Base-by-base conservation (phyloP, 2,888 invertebrate species). In the Hermaeophaga mercurialis region DNA sequence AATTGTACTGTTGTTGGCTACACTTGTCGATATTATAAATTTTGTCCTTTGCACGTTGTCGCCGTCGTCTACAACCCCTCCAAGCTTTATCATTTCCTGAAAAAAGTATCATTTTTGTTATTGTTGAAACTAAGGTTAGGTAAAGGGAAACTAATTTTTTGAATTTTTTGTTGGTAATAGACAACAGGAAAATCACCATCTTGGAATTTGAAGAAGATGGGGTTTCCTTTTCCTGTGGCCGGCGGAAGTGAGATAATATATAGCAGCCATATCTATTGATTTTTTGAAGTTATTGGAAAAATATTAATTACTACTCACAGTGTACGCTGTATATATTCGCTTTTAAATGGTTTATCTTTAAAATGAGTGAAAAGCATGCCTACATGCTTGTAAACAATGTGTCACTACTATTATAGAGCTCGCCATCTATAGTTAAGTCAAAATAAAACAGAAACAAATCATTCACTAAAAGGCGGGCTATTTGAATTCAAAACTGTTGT, bases 211-310 rank as follows among this genome's bases (percentile, higher is more conserved):
- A 71, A 61, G 75, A 52, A 53, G 75, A 72, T 70, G 61, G 75
- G 77, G 80, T 81, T 84, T 84, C 84, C 84, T 84, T 81, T 84
- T 84, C 84, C 84, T 84, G 83, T 83, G 74, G 65, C 65, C 66
- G 73, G 73, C 79, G 79, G 79, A 80, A 80, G 77, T 79, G 57
- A 54, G 52, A 47, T 48, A 41, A 43, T 24, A 15, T 34, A 36
- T 41, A 53, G 61, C 56, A 56, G 63, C 63, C 61, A 59, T 63
- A 57, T 57, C 58, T 45, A 62, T 62, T 39, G 59, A 60, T 58
- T 62, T 60, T 55, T 56, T 45, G n/a, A 33, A 47, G 47, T 45
- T 44, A 48, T 38, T 12, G 22, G 6, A 11, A 34, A 56, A 47
- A 38, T 45, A 46, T 22, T 31, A 14, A 31, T 18, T 15, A 49